phyloP scores from a whole-genome alignment of 2,113 vertebrate species.

The Cinclus cinclus region DNA sequence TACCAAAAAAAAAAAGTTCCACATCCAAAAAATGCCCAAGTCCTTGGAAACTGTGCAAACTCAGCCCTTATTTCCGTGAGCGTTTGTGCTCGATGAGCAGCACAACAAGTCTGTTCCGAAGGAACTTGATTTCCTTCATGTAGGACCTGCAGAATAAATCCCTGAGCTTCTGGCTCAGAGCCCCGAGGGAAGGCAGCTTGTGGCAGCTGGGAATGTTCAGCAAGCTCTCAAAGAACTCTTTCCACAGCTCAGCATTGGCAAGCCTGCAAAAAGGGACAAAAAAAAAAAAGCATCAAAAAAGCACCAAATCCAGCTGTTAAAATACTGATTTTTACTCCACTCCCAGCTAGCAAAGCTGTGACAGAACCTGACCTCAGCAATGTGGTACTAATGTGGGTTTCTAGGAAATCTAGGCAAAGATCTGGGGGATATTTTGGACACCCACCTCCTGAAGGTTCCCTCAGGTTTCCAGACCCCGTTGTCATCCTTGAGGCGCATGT shows the following conservation, averaged over 20 bases:
- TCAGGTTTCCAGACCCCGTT: slow-evolving; percentile 85
- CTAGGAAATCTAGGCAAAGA: not conserved
- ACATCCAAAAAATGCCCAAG: not conserved
- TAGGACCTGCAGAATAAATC: slow-evolving; percentile 78
- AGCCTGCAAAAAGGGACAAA: slow-evolving; percentile 69
- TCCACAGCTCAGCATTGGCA: slow-evolving; percentile 85
- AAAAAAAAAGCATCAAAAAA: not conserved
- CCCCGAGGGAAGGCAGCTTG: slow-evolving; percentile 72
- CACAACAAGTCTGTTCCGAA: slow-evolving; percentile 84
- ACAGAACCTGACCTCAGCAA: not conserved
- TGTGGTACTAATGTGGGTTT: not conserved
- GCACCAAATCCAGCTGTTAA: not conserved
- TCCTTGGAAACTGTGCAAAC: not conserved
- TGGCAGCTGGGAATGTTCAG: slow-evolving; percentile 82
- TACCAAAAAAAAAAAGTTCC: not conserved
- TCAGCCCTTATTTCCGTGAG: slow-evolving; percentile 38
- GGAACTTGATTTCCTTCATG: slow-evolving; percentile 75
- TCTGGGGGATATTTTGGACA: not conserved
- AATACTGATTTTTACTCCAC: not conserved
- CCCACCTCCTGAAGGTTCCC: slow-evolving; percentile 84
- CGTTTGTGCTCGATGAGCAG: slow-evolving; percentile 83
- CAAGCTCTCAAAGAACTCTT: slow-evolving; percentile 86
- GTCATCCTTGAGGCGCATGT: slow-evolving; percentile 87
- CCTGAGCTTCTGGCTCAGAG: slow-evolving; percentile 69
- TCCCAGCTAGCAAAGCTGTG: not conserved